Evolutionary conservation across 2,888 invertebrate genomes (phyloP), one percentile per base, ranked within the genome.

Genomic region (Pimpla rufipes): DNA sequence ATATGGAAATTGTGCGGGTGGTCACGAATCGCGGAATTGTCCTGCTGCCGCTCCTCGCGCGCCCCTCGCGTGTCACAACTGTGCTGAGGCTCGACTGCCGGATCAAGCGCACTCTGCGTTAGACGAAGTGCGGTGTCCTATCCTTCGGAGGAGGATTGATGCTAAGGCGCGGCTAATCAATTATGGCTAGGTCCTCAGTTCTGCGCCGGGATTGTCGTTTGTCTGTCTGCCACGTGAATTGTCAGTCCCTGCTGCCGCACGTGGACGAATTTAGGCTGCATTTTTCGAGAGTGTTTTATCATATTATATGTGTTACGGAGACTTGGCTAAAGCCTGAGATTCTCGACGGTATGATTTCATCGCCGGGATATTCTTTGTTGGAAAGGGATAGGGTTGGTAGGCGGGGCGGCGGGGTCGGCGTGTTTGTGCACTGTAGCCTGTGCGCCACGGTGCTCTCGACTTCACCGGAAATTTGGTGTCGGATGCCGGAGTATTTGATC

Each of bases 111-210:
- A 45, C 45, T 45, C 45, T 8, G 45, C 45, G 45, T 13, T 45
- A 8, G 45, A 45, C 13, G 45, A 13, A 8, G 45, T 45, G 8
- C 13, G 11, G 11, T 45, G 45, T 10, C 2, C 11, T 10, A 45
- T 45, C 13, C 45, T 45, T 45, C 45, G 45, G 45, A 45, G 45
- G 45, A 45, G 45, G 45, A 45, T 45, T 45, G 45, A 45, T 8
- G 45, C 45, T 6, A 52, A 52, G 13, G 13, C 52, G 18, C 16
- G 52, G 4, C 52, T 52, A 18, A 52, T 52, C 18, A 45, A 45
- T 11, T 45, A 45, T 45, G 45, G 45, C 8, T 45, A 18, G 21
- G 52, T n/a, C n/a, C n/a, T n/a, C n/a, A n/a, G n/a, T n/a, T n/a
- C n/a, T n/a, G n/a, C n/a, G n/a, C n/a, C n/a, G n/a, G 10, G 10